Conservation (phyloP, 30 jellyfish, hydroid and myxozoan genomes). For the Aurelia aurita complex sp. Pacific region DNA sequence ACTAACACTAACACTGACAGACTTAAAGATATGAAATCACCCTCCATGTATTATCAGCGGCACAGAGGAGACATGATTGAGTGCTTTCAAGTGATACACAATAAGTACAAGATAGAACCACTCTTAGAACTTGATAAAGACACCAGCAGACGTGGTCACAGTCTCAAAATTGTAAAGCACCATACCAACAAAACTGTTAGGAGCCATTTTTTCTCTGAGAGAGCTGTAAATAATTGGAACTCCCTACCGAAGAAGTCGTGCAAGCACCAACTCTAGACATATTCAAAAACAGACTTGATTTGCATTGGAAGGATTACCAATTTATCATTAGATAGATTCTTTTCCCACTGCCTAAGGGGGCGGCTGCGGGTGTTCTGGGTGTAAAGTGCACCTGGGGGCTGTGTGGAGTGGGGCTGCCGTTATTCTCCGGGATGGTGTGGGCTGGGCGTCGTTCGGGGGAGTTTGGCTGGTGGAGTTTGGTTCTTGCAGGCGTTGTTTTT, state of each 20-base stretch:
- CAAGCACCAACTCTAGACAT: conserved; percentile 12
- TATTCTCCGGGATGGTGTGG: no score
- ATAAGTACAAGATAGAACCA: conserved; percentile 28
- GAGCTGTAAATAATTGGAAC: conserved; percentile 51
- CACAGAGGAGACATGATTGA: conserved; percentile 42
- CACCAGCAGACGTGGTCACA: conserved; percentile 62
- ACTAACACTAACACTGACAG: conserved; percentile 25
- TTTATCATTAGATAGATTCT: conserved; percentile 15
- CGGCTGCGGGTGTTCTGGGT: conserved; percentile 31
- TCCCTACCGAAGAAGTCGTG: conserved; percentile 28
- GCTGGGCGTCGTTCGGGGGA: no score
- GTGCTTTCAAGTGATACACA: conserved; percentile 17
- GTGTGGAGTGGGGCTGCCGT: no score
- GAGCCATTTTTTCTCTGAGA: conserved; percentile 36
- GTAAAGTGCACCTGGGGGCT: no score
- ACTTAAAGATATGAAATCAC: conserved; percentile 25
- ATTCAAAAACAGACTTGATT: background rate
- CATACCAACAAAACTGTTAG: conserved; percentile 18
- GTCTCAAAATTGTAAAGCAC: conserved; percentile 43
- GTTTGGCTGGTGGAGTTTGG: no score
- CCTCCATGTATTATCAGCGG: conserved; percentile 37
- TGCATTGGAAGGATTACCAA: background rate
- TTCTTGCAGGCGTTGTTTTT: no score
- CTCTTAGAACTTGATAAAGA: conserved; percentile 20
- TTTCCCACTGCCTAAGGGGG: conserved; percentile 45